Evolutionary conservation across 2,888 invertebrate genomes (phyloP).

Genomic region (Drosophila kokeensis): DNA sequence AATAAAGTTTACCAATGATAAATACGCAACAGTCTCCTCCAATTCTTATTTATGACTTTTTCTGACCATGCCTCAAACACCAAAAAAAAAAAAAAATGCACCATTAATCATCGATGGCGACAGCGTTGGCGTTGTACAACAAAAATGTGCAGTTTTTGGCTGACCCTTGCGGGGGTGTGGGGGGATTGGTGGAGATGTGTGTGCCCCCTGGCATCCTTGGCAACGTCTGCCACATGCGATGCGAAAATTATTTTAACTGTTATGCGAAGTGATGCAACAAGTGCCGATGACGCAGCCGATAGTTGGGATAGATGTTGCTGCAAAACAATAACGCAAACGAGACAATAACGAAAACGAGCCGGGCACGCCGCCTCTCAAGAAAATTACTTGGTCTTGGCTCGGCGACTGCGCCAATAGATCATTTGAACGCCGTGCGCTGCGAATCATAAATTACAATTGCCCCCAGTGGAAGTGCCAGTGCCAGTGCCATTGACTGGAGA

Average conservation of each 20-base stretch:
- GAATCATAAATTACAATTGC: slow-evolving; percentile 73
- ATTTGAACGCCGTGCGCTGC: slow-evolving; percentile 74
- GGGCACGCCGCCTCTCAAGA: slow-evolving; percentile 24
- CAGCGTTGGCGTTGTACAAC: slow-evolving; percentile 16
- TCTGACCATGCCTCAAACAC: slow-evolving; percentile 43
- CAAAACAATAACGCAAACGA: slow-evolving; percentile 14
- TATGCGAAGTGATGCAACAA: slow-evolving; percentile 65
- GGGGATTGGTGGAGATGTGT: not conserved
- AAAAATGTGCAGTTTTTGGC: slow-evolving; percentile 14
- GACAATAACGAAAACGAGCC: slow-evolving; percentile 18
- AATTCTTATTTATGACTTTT: slow-evolving; percentile 43
- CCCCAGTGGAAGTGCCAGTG: slow-evolving; percentile 22
- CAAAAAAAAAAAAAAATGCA: slow-evolving; percentile 45
- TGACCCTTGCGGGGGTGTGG: slow-evolving; percentile 3
- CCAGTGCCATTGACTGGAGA: not conserved
- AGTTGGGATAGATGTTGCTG: slow-evolving; percentile 1
- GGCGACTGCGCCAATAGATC: slow-evolving; percentile 66
- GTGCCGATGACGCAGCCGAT: slow-evolving; percentile 36
- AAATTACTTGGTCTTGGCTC: slow-evolving; percentile 47
- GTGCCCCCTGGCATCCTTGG: not conserved
- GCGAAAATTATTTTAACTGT: slow-evolving; percentile 69
- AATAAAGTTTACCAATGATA: slow-evolving; percentile 78
- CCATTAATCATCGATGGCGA: slow-evolving; percentile 58
- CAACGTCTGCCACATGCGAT: slow-evolving; percentile 23
- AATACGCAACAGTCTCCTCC: slow-evolving; percentile 37